Evolutionary conservation across 2,113 vertebrate genomes (phyloP), one percentile per base, ranked within the genome.

Genomic region (Dipodomys spectabilis): DNA sequence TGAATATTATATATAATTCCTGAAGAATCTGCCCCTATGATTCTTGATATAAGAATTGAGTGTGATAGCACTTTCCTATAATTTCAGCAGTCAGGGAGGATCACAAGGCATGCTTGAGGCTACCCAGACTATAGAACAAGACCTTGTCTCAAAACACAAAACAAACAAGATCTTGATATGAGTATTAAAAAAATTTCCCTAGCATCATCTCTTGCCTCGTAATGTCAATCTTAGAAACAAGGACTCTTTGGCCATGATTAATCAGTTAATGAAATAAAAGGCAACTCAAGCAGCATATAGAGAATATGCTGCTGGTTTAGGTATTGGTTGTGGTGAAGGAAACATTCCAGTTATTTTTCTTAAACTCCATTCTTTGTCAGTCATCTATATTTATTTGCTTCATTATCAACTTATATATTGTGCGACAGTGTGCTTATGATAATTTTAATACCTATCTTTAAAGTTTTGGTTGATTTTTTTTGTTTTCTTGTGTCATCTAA

Each of bases 381-480:
- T 30, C 64, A 77, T 72, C 57, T 81, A 19, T 67, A 68, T 83
- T 79, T 84, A 39, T 64, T 87, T 92, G 30, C 73, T 67, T 89
- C 28, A 87, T 60, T n/a, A 77, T 95, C 32, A 71, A 7, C 27
- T 60, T 82, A 22, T 79, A 45, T 25, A 62, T 96, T 65, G 90
- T 81, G 82, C 25, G 90, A 60, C 2, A 81, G 49, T 57, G 16
- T 80, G 15, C 68, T 89, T 44, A 45, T 32, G 35, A 28, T 87
- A 35, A 12, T 91, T 84, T 83, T 86, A 94, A 80, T 3, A 62
- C 9, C 10, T 80, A 28, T 45, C 79, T 95, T 77, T 35, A 78
- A 81, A 85, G 22, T 84, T 72, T 68, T 85, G 25, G 25, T 49
- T 88, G n/a, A 19, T 4, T 92, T 71, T 72, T 27, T 49, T 25